Percentiles rank a stretch among this genome's conserved stretches.
phyloP scores from a whole-genome alignment of 1,140 invertebrate genomes.

The Scaptomyza pallida region DNA sequence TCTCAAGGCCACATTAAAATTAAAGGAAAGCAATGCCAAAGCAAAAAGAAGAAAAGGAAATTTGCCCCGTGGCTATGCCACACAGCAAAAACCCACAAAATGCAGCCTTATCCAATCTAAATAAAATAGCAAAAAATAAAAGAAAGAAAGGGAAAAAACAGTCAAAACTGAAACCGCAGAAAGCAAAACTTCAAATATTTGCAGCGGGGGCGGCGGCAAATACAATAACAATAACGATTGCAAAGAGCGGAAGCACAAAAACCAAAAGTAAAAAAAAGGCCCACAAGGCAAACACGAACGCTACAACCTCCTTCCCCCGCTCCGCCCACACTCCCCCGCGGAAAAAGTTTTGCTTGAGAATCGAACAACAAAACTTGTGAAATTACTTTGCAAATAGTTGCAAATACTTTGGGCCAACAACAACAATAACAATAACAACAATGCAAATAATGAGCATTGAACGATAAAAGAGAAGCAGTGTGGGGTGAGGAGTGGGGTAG shows the following conservation, averaged over 20 bases:
- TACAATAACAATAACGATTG: slow-evolving; percentile 60
- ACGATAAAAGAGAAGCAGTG: slow-evolving; percentile 50
- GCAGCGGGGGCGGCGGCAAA: slow-evolving; percentile 52
- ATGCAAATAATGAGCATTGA: slow-evolving; percentile 67
- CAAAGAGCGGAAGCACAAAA: slow-evolving; percentile 16
- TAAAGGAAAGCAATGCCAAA: too few species aligned
- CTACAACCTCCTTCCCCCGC: too few species aligned
- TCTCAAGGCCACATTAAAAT: slow-evolving; percentile 7
- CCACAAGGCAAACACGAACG: slow-evolving; percentile 8
- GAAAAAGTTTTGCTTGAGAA: slow-evolving; percentile 48
- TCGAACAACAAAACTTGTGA: slow-evolving; percentile 68
- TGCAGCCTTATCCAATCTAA: slow-evolving; percentile 14
- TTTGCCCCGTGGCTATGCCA: not conserved
- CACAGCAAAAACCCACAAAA: slow-evolving; percentile 23
- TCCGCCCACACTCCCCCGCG: slow-evolving; percentile 2
- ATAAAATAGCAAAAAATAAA: slow-evolving; percentile 15
- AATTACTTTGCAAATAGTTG: slow-evolving; percentile 73
- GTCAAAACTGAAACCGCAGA: slow-evolving; percentile 50
- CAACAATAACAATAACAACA: slow-evolving; percentile 5
- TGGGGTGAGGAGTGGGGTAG: too few species aligned
- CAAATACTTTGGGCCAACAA: slow-evolving; percentile 42
- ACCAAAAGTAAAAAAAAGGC: slow-evolving; percentile 42
- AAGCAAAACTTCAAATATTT: slow-evolving; percentile 66
- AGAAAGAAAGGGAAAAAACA: slow-evolving; percentile 30
- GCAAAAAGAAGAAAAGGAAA: not conserved